These are phyloP conservation scores for Hippolais icterina DNA, from an alignment of 2,113 vertebrate genomes.

Conservation along the genomic window DNA sequence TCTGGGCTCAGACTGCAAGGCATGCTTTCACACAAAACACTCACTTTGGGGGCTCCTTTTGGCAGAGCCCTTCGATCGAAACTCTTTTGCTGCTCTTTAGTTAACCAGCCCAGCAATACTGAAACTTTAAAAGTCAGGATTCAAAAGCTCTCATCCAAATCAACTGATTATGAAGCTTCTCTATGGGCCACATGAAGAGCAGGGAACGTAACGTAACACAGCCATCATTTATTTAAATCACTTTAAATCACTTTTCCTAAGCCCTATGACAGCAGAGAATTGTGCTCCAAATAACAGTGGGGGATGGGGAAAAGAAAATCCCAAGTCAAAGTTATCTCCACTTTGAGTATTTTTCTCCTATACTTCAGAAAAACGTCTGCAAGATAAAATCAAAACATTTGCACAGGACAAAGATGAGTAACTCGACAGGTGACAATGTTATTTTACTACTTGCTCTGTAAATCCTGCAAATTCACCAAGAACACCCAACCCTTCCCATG, in stretches of 20 bases:
- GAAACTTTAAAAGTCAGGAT: constrained; percentile 5
- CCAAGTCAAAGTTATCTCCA: not conserved
- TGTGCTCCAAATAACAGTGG: not conserved
- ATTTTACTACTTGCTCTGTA: not conserved
- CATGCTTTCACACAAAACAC: constrained; percentile 68
- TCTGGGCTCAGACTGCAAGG: constrained; percentile 64
- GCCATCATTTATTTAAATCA: not conserved
- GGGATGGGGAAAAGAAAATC: not conserved
- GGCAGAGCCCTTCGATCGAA: constrained; percentile 47
- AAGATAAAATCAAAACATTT: not conserved
- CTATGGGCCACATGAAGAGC: not conserved
- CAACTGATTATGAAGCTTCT: not conserved
- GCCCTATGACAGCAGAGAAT: not conserved
- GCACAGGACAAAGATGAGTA: not conserved
- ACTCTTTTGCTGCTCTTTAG: constrained; percentile 32
- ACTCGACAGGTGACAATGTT: not conserved
- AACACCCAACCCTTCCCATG: not conserved
- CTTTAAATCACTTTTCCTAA: not conserved
- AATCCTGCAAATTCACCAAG: not conserved
- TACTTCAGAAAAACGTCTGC: not conserved
- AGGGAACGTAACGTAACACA: not conserved
- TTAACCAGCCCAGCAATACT: not conserved
- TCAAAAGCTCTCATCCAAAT: not conserved
- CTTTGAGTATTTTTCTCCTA: not conserved
- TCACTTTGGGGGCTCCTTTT: constrained; percentile 53